Evolutionary conservation across 2,888 invertebrate species (phyloP), one percentile per base, ranked within the genome.

Genomic region (Cephus rjabovi): DNA sequence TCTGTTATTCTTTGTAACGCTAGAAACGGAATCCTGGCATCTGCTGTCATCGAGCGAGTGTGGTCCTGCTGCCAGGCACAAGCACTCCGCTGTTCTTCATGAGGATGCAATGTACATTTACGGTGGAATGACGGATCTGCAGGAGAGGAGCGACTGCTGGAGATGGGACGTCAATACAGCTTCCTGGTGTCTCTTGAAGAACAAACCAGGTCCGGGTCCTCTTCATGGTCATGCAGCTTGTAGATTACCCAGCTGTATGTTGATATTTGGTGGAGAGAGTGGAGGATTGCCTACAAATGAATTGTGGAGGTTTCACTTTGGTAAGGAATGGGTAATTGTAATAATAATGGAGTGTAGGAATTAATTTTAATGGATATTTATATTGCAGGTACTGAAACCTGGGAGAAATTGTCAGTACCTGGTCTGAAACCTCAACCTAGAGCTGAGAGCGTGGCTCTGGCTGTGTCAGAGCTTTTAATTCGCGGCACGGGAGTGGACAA

Each of bases 121-220:
- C 92, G 98, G 96, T 31, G 98, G 98, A 0, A 96, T 96, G 95
- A 95, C 95, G 81, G 97, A 97, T 92, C 94, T 98, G 79, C 95
- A 95, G 83, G 96, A 95, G 86, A 93, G 95, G 86, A 93, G 93
- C 79, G 97, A 97, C 91, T 94, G 97, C 80, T 97, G 97, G 97
- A 93, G 94, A 88, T 97, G 95, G 93, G 95, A 96, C 90, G 95
- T 88, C 11, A 87, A 88, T 85, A 93, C 94, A 0, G 94, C 95
- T 81, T 93, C 93, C 77, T 96, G 96, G 96, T 93, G 92, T 76
- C 90, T 91, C 81, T 92, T 96, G 77, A 95, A 95, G 83, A 92
- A 93, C 69, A 94, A 94, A 89, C 92, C 93, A 79, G 93, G 93
- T 75, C 97, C 97, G 0, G 95, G 95, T 76, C 94, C 95, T 11